phyloP scores from a whole-genome alignment of 2,888 invertebrate genomes.

The Melieria picta region DNA sequence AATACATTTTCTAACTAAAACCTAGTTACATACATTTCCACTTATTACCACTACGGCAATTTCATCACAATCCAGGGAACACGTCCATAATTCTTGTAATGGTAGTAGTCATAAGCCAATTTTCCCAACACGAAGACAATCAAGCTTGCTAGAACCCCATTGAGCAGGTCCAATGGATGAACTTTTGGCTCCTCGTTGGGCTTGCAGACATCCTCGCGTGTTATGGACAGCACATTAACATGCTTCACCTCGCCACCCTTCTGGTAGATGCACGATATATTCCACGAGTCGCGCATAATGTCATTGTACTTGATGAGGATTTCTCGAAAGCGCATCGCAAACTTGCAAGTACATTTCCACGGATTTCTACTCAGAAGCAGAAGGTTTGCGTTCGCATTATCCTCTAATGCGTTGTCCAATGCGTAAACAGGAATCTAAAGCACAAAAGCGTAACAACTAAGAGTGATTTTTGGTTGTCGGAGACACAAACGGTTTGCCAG shows the following conservation, averaged over 20 bases:
- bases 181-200: slow-evolving; percentile 69
- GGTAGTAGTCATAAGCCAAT: slow-evolving; percentile 83
- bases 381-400: slow-evolving; percentile 76
- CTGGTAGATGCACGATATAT: slow-evolving; percentile 77
- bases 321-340: slow-evolving; percentile 80
- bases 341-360: slow-evolving; percentile 85
- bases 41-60: slow-evolving; percentile 70
- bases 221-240: slow-evolving; percentile 75
- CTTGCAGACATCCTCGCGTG: slow-evolving; percentile 76
- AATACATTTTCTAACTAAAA: no score
- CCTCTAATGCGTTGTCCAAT: slow-evolving; percentile 80
- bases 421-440: slow-evolving; percentile 81
- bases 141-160: slow-evolving; percentile 74
- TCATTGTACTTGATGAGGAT: slow-evolving; percentile 75
- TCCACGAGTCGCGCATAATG: slow-evolving; percentile 75
- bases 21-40: no score
- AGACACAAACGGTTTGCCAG: no score
- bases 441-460: slow-evolving; percentile 22
- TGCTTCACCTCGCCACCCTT: slow-evolving; percentile 61
- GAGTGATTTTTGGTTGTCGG: no score
- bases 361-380: slow-evolving; percentile 80
- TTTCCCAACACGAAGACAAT: slow-evolving; percentile 79
- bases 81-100: slow-evolving; percentile 80
- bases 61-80: slow-evolving; percentile 86
- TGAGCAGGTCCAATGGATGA: slow-evolving; percentile 78